phyloP scores from a whole-genome alignment of 2,113 vertebrate species.

The Mellivora capensis region DNA sequence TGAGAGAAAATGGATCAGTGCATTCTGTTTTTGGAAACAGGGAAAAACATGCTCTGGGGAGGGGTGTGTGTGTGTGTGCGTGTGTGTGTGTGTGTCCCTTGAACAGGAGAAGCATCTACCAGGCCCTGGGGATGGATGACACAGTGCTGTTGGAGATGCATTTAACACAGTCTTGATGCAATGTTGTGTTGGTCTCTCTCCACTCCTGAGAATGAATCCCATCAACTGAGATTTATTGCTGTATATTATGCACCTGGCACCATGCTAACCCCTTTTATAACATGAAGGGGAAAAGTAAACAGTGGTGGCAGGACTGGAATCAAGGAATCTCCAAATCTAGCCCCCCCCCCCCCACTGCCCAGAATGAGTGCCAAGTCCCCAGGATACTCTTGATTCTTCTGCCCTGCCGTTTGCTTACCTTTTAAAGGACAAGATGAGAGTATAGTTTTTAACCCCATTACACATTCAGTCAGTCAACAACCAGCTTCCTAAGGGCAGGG shows the following conservation, averaged over 20 bases:
- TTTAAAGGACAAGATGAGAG: neutral
- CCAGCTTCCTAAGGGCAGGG: neutral
- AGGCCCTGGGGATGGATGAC: neutral
- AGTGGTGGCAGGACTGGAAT: neutral
- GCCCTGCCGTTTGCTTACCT: neutral
- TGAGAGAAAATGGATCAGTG: neutral
- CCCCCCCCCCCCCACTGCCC: neutral
- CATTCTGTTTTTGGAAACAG: neutral
- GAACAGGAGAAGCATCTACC: neutral
- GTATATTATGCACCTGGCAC: neutral
- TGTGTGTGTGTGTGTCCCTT: neutral
- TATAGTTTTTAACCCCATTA: neutral
- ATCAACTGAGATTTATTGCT: neutral
- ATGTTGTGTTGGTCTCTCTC: neutral
- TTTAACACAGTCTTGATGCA: neutral
- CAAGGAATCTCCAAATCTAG: neutral
- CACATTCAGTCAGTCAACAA: neutral
- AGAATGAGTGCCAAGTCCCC: neutral
- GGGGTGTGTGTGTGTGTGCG: neutral
- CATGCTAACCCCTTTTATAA: neutral
- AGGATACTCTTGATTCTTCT: neutral
- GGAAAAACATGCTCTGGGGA: neutral
- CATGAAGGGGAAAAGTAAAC: neutral
- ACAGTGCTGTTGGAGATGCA: neutral
- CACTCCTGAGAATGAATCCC: neutral